Evolutionary conservation across 2,113 vertebrate genomes (phyloP), one percentile per base, ranked within the genome.

Genomic region (Nesospiza acunhae): DNA sequence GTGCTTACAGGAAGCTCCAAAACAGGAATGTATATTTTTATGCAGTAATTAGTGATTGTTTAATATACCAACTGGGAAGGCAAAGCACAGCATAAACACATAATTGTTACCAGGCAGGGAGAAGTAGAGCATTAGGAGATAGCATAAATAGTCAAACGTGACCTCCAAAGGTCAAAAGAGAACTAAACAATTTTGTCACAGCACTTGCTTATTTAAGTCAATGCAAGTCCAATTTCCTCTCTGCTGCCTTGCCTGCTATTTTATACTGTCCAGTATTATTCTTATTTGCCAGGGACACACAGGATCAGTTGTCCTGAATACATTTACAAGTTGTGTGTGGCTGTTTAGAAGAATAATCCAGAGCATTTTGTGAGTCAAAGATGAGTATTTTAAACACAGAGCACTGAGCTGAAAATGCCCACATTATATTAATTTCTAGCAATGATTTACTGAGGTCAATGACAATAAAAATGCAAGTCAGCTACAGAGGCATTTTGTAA

Each of bases 101-200:
- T 98, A 98, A 98, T 97, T 98, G 98, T 97, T 98, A 98, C 96
- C 98, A 98, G 98, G 97, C 97, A 94, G 93, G 96, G 96, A 97
- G 97, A 96, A 97, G 97, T 22, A 96, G 97, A 97, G 97, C 98
- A 97, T 97, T 97, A 97, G 96, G 97, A 98, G 98, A 98, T 98
- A 98, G 98, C 97, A 97, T 96, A 98, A 98, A 98, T 98, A 98
- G 98, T 98, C 97, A 96, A 96, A 98, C 89, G 37, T 98, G 98
- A 98, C 98, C 98, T 79, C 92, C 35, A 95, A 64, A 97, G 98
- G 98, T 98, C 98, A 98, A 70, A 93, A 96, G 94, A 97, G 98
- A 98, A 92, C 98, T 98, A 98, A 98, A 97, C 97, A 98, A 98
- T 98, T 97, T 96, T 98, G 97, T 97, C 97, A 97, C 97, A 97